Evolutionary conservation across 2,113 vertebrate species (phyloP).

Genomic region (Gila orcuttii): DNA sequence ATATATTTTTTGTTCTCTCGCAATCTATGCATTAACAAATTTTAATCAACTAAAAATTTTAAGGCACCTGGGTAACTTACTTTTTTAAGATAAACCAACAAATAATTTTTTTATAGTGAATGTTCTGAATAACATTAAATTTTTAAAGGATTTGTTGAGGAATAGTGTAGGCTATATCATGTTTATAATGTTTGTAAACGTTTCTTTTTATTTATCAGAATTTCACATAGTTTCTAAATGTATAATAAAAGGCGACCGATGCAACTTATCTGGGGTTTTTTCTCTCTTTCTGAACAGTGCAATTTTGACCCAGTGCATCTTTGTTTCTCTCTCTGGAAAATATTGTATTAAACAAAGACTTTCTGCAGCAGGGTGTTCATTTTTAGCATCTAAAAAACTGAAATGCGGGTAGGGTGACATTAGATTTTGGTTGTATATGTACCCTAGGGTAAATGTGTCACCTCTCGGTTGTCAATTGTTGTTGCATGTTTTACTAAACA

Average conservation of each 20-base stretch:
- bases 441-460: background rate
- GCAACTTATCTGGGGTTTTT: background rate
- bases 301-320: background rate
- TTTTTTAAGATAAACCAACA: too few species aligned
- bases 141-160: background rate
- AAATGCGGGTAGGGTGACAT: background rate
- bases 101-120: too few species aligned
- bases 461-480: background rate
- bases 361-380: background rate
- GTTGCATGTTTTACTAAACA: background rate
- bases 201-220: background rate
- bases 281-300: background rate
- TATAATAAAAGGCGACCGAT: background rate
- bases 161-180: background rate
- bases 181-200: background rate
- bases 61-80: too few species aligned
- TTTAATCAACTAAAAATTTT: too few species aligned
- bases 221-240: background rate
- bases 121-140: background rate
- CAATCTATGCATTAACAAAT: too few species aligned
- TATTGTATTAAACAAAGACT: background rate
- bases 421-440: background rate
- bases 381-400: constrained; percentile 1
- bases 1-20: too few species aligned
- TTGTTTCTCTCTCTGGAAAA: background rate